Conservation (phyloP, 2,113 vertebrate genomes). For the mouse (Mus musculus) region GRCm39 chr12:110301001-110301500, state of each 20-base stretch:
- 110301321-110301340: background rate
- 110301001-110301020: background rate
- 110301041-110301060: background rate
- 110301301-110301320: background rate
- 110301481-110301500: background rate
- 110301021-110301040: background rate
- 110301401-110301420: background rate
- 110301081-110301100: background rate
- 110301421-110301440: background rate
- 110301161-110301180: background rate
- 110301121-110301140: background rate
- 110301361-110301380: background rate
- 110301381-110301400: background rate
- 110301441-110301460: background rate
- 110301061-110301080: background rate
- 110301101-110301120: background rate
- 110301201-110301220: background rate
- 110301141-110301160: background rate
- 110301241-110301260: background rate
- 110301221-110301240: background rate
- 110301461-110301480: accelerated
- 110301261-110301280: background rate
- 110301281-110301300: background rate
- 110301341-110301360: background rate
- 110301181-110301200: background rate